phyloP scores from a whole-genome alignment of 1,140 invertebrate genomes.

The Aplysia californica region DNA sequence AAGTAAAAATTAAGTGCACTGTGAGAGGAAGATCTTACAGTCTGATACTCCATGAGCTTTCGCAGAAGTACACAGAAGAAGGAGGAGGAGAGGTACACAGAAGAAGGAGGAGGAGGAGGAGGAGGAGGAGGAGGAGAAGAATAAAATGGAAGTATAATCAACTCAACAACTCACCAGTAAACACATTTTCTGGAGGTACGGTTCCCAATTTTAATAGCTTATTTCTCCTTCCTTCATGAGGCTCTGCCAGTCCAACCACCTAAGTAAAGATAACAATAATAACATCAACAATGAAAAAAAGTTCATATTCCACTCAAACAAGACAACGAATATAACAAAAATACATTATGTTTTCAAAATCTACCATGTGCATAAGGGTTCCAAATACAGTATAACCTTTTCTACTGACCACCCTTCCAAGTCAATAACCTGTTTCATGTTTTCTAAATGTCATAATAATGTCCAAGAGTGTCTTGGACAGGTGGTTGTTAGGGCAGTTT shows the following conservation, averaged over 20 bases:
- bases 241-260: slow-evolving; percentile 65
- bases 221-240: slow-evolving; percentile 48
- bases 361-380: not conserved
- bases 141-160: not conserved
- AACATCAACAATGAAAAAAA: not conserved
- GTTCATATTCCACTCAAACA: not conserved
- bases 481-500: too few species aligned
- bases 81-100: not conserved
- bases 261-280: slow-evolving; percentile 39
- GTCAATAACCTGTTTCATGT: not conserved
- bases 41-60: too few species aligned
- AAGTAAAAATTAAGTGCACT: not conserved
- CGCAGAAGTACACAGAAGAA: too few species aligned
- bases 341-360: not conserved
- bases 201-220: slow-evolving; percentile 47
- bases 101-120: not conserved
- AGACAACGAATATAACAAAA: not conserved
- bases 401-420: not conserved
- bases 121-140: not conserved
- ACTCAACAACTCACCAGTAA: slow-evolving; percentile 42
- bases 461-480: too few species aligned
- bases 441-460: too few species aligned
- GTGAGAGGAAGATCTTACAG: not conserved
- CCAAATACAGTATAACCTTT: not conserved
- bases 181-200: slow-evolving; percentile 41